Evolutionary conservation across 2,888 invertebrate species (phyloP).

Genomic region (Endomychus coccineus): DNA sequence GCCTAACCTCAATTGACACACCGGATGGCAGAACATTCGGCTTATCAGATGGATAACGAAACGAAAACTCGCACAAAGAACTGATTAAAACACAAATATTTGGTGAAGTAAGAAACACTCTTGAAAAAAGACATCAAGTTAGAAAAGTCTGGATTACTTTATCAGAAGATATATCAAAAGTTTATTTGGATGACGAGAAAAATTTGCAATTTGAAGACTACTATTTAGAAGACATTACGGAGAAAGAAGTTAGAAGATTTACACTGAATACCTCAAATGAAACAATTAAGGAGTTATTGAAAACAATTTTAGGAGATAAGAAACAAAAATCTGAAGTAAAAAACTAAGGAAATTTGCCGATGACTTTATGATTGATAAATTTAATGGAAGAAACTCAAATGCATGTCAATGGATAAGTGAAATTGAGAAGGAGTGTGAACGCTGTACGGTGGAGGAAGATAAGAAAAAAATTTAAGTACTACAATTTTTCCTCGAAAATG

Average conservation of each 20-base stretch:
- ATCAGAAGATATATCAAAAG: background rate
- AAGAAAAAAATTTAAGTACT: constrained; percentile 16
- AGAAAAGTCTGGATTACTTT: constrained; percentile 6
- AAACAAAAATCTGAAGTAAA: constrained; percentile 7
- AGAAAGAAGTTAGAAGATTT: background rate
- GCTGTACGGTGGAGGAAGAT: constrained; percentile 12
- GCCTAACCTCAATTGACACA: constrained; percentile 5
- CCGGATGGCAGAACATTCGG: background rate
- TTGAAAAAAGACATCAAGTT: background rate
- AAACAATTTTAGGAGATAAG: constrained; percentile 7
- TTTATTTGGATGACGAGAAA: constrained; percentile 7
- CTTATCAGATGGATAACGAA: constrained; percentile 2
- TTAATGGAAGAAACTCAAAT: constrained; percentile 18
- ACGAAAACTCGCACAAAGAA: background rate
- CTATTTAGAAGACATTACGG: constrained; percentile 5
- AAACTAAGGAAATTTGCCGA: constrained; percentile 16
- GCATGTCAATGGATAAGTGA: constrained; percentile 18
- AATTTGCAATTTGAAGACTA: constrained; percentile 5
- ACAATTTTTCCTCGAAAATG: too few relatives aligned
- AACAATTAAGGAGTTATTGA: background rate
- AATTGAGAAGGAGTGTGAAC: constrained; percentile 21
- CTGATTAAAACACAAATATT: constrained; percentile 1
- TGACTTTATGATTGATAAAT: constrained; percentile 19
- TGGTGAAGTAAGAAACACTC: constrained; percentile 2
- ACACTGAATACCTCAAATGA: background rate